Evolutionary conservation across 2,888 invertebrate genomes (phyloP).

Genomic region (Andrena camellia): DNA sequence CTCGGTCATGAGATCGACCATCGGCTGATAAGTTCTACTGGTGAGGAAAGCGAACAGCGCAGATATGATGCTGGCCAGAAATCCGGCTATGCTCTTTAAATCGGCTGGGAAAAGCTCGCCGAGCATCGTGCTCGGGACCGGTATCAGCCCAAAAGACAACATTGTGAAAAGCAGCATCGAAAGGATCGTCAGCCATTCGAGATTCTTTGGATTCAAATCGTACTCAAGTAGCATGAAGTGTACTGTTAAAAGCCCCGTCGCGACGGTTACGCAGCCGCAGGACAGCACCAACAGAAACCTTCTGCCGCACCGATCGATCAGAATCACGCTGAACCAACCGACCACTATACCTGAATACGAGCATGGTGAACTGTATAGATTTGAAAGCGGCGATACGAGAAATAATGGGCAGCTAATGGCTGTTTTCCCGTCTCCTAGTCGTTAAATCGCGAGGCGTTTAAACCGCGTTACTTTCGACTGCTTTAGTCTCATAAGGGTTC

Average conservation of each 20-base stretch:
- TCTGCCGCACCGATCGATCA: conserved; percentile 79
- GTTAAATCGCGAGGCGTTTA: not conserved
- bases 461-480: not conserved
- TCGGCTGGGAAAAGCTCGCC: conserved; percentile 78
- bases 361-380: not conserved
- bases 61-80: conserved; percentile 70
- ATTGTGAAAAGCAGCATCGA: conserved; percentile 68
- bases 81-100: conserved; percentile 76
- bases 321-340: conserved; percentile 60
- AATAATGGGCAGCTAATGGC: not conserved
- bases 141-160: conserved; percentile 69
- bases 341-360: conserved; percentile 53
- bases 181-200: conserved; percentile 74
- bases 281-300: conserved; percentile 76
- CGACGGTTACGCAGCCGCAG: conserved; percentile 59
- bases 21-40: conserved; percentile 75
- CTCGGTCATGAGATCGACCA: conserved; percentile 69
- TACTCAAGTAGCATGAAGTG: conserved; percentile 71
- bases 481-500: not conserved
- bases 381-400: conserved; percentile 10
- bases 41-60: conserved; percentile 75
- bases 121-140: conserved; percentile 76
- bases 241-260: conserved; percentile 68
- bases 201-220: conserved; percentile 47
- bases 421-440: not conserved